Percentiles rank a stretch among this genome's conserved stretches.
Conservation (phyloP, 2,797 vertebrate species). For the Tragopan temminckii region DNA sequence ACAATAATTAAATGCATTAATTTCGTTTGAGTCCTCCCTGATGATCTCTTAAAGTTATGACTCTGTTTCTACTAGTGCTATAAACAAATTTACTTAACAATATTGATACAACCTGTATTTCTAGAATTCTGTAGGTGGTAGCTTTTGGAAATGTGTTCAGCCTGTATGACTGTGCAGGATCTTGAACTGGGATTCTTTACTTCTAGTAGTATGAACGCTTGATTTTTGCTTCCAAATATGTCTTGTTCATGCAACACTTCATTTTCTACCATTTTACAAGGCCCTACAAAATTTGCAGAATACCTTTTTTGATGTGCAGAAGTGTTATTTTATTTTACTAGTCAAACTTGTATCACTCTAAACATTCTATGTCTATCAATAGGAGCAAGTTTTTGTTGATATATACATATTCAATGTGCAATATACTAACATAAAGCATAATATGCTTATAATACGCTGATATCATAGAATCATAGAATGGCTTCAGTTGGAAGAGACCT, state of each 20-base stretch:
- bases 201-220: not conserved
- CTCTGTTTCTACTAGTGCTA: not conserved
- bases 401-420: rapidly evolving
- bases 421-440: not conserved
- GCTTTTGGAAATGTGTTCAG: not conserved
- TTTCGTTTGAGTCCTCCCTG: constrained; percentile 33
- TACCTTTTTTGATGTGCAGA: not conserved
- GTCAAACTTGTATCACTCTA: not conserved
- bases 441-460: not conserved
- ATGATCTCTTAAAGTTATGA: not conserved
- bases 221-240: not conserved
- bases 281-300: not conserved
- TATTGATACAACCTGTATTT: constrained; percentile 29
- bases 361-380: not conserved
- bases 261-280: not conserved
- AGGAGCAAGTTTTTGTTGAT: not conserved
- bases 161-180: not conserved
- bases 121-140: not conserved
- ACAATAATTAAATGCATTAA: constrained; percentile 55
- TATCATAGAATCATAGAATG: too few relatives aligned
- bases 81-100: constrained; percentile 36
- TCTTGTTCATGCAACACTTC: not conserved
- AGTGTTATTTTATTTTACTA: not conserved
- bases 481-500: too few relatives aligned
- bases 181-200: not conserved